These are phyloP conservation scores for Hydropsyche betteni DNA, from an alignment of 2,888 invertebrate species.

Conservation along the genomic window DNA sequence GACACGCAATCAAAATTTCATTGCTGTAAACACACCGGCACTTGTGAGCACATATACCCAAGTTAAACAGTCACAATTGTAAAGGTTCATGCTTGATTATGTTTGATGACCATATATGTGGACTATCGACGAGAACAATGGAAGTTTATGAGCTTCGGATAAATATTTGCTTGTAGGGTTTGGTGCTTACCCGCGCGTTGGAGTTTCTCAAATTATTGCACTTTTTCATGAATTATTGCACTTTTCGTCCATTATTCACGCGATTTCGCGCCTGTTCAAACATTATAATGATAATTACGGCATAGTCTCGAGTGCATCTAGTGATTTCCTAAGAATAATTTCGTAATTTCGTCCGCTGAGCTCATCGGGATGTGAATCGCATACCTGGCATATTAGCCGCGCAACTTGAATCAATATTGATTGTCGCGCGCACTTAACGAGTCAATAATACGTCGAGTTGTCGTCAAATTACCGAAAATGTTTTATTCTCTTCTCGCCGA, in stretches of 20 bases:
- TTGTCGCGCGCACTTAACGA: conserved; percentile 18
- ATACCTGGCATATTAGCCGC: conserved; percentile 3
- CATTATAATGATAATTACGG: conserved; percentile 16
- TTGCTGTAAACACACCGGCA: background rate
- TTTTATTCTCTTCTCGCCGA: background rate
- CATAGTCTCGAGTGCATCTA: background rate
- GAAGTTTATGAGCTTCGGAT: background rate
- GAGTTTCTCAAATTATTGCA: background rate
- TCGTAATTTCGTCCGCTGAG: conserved; percentile 7
- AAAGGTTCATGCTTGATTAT: background rate
- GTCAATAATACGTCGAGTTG: conserved; percentile 12
- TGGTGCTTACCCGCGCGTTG: background rate
- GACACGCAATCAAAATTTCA: background rate
- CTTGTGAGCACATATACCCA: background rate
- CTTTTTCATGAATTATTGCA: background rate
- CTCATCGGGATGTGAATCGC: conserved; percentile 21
- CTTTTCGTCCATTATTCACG: background rate
- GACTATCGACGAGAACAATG: background rate
- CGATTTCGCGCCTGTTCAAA: background rate
- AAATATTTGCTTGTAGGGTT: conserved; percentile 1
- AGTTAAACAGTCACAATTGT: background rate
- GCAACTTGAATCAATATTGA: conserved; percentile 14
- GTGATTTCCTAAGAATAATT: background rate
- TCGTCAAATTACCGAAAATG: background rate
- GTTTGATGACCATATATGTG: background rate